Evolutionary conservation across 1,140 invertebrate genomes (phyloP), one percentile per base, ranked within the genome.

Genomic region (Bombus pascuorum): DNA sequence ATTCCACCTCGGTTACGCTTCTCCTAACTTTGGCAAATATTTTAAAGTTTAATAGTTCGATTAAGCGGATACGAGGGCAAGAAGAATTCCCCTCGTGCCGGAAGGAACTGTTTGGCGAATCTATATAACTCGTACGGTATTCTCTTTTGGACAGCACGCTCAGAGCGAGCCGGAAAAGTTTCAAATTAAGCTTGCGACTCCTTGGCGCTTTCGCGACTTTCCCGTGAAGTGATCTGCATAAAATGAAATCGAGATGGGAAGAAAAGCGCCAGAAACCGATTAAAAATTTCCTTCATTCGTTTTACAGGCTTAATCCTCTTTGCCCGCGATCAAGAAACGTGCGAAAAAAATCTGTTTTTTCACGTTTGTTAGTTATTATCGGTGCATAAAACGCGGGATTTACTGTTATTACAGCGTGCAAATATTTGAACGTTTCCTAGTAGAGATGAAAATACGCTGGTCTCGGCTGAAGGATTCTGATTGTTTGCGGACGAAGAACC

Each of bases 381-480:
- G 81, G 66, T 42, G 59, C 72, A 83, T 76, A 83, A 83, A 83
- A 68, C 62, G 81, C 34, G 32, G 42, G 72, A 76, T 83, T 83
- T 83, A 76, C 53, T 34, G 81, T 77, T 83, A 83, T 83, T 83
- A 53, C 76, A 62, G 39, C n/a, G 47, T 25, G 39, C 66, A 84
- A 84, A 84, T 84, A 84, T 84, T 84, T 71, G 83, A 84, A 62
- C 34, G 59, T 80, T 84, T 80, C 66, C 83, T n/a, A 25, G 66
- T 18, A 25, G 34, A 28, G 82, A 42, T 71, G 47, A 53, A 71
- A 75, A 66, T 65, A 70, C 70, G 42, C 39, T 9, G 15, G 57
- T 25, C 12, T 22, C 66, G 15, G 13, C 44, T 18, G 28, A n/a
- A 37, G 47, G 57, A 37, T 83, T 42, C 74, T 42, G 65, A 78